Evolutionary conservation across 2,113 vertebrate species (phyloP).

Genomic region (Ptilorrhoa leucosticta): DNA sequence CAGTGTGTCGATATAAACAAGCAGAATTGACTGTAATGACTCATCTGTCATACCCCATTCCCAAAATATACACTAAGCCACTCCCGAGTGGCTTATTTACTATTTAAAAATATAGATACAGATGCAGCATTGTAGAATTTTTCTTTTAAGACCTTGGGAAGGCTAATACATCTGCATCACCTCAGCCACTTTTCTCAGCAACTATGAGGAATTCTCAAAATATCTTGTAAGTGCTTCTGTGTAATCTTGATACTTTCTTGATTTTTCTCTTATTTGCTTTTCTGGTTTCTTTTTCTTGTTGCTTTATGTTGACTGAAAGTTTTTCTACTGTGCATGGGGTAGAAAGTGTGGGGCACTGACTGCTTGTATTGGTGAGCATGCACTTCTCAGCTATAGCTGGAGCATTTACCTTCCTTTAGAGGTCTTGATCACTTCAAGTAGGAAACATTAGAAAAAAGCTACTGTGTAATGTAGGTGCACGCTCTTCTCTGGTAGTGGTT

Average conservation of each 20-base stretch:
- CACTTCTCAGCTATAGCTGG: neutral
- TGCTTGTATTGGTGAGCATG: neutral
- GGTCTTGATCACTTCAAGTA: neutral
- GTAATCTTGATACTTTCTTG: neutral
- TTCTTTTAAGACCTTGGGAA: constrained; percentile 6
- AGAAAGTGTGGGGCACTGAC: neutral
- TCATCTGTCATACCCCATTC: constrained; percentile 41
- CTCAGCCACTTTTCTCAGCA: neutral
- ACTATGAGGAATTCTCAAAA: neutral
- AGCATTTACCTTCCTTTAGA: neutral
- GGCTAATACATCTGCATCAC: neutral
- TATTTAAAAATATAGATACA: constrained; percentile 46
- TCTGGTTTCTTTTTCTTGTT: neutral
- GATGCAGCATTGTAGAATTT: constrained; percentile 64
- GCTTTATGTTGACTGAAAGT: neutral
- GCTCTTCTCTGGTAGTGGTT: neutral
- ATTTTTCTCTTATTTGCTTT: neutral
- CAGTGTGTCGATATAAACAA: neutral
- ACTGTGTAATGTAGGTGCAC: neutral
- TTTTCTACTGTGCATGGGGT: neutral
- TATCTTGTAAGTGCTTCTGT: neutral
- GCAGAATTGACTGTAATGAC: neutral
- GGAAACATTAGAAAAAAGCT: neutral
- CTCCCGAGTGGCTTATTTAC: neutral
- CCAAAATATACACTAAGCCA: constrained; percentile 24